Conservation (phyloP, 2,888 invertebrate genomes). For the Tenthredo notha region DNA sequence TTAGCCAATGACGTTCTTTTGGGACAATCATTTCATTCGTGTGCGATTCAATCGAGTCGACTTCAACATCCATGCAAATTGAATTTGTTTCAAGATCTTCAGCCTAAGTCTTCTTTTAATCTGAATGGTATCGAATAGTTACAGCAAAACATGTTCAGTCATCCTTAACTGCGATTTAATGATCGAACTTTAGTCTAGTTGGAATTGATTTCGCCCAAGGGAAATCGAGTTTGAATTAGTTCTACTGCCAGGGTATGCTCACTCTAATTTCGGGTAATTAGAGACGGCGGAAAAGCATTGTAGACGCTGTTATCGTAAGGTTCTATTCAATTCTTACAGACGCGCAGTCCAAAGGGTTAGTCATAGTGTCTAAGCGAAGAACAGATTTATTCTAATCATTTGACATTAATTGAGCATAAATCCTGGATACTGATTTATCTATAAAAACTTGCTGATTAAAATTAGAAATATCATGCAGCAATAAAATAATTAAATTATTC, state of each 20-base stretch:
- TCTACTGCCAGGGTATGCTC: neutral
- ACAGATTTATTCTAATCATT: neutral
- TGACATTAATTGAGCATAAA: neutral
- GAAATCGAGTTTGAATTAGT: slow-evolving; percentile 37
- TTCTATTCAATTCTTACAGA: slow-evolving; percentile 12
- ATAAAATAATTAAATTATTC: neutral
- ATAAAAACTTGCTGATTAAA: neutral
- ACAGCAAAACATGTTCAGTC: neutral
- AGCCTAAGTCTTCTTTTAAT: slow-evolving; percentile 78
- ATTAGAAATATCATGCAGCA: neutral
- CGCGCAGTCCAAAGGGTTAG: neutral
- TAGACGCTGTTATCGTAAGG: slow-evolving; percentile 9
- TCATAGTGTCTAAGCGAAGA: neutral
- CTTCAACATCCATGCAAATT: neutral
- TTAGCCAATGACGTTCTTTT: neutral
- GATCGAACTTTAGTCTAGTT: slow-evolving; percentile 27
- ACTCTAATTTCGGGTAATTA: slow-evolving; percentile 33
- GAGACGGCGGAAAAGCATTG: neutral
- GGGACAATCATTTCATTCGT: neutral
- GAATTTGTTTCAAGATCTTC: slow-evolving; percentile 66
- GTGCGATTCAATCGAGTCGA: neutral
- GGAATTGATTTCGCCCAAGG: slow-evolving; percentile 4
- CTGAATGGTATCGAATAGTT: neutral
- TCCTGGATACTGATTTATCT: neutral
- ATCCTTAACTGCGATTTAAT: slow-evolving; percentile 10